phyloP scores from a whole-genome alignment of 2,888 invertebrate genomes.

The Cheilosia vernalis region DNA sequence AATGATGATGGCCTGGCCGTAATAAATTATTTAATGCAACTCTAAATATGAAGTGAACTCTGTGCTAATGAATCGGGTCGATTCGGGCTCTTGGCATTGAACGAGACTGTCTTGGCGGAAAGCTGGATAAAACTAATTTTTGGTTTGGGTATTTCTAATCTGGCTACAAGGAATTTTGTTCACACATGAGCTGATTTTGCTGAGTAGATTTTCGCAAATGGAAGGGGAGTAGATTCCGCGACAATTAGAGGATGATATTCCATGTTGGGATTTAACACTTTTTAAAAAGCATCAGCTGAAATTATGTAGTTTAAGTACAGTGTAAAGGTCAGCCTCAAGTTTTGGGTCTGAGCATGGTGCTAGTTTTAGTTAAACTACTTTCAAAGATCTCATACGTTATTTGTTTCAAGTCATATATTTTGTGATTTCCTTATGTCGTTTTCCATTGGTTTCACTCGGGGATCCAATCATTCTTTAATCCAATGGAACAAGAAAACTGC shows the following conservation, averaged over 20 bases:
- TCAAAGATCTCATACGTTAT: no score
- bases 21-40: conserved; percentile 62
- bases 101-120: conserved; percentile 14
- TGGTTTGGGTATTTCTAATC: conserved; percentile 20
- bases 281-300: not conserved
- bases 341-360: no score
- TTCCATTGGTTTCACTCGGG: no score
- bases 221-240: not conserved
- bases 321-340: no score
- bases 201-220: conserved; percentile 17
- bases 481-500: no score
- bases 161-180: conserved; percentile 25
- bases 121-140: conserved; percentile 43
- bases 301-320: no score
- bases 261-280: not conserved
- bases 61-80: conserved; percentile 40
- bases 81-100: conserved; percentile 35
- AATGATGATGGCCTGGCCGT: conserved; percentile 55
- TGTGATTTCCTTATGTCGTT: no score
- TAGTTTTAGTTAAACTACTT: no score
- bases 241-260: not conserved
- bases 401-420: no score
- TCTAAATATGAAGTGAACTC: conserved; percentile 18
- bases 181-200: conserved; percentile 48
- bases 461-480: no score